Conservation (phyloP, 2,113 vertebrate genomes). For the Orycteropus afer region DNA sequence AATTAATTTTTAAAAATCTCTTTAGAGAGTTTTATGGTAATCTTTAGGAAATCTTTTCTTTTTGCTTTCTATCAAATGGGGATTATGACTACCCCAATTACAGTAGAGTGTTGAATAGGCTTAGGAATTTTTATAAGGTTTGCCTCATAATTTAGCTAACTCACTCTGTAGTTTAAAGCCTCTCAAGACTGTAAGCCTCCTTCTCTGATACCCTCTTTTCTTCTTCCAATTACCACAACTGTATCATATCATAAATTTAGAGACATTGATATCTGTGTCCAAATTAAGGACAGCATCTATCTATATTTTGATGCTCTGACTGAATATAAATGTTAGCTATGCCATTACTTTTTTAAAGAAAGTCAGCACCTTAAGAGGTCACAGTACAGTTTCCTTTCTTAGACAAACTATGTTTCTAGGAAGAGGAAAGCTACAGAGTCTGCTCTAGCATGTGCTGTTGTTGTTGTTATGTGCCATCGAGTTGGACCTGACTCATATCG, state of each 20-base stretch:
- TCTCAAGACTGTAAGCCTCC: background rate
- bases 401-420: background rate
- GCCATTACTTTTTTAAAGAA: background rate
- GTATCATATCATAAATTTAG: background rate
- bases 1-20: constrained; percentile 3
- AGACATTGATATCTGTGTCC: background rate
- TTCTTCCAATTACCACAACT: background rate
- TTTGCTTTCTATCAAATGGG: background rate
- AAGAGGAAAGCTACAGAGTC: background rate
- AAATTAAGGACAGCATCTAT: background rate
- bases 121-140: background rate
- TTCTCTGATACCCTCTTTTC: background rate
- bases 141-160: background rate
- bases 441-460: background rate
- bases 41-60: background rate
- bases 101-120: background rate
- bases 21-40: background rate
- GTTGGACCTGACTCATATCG: no score
- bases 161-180: background rate
- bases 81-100: background rate
- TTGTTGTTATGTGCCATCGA: no score
- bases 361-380: background rate
- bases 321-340: background rate
- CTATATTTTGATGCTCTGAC: background rate
- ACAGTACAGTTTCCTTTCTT: background rate